phyloP scores from a whole-genome alignment of 1,140 invertebrate species.

The Conopomorpha cramerella region DNA sequence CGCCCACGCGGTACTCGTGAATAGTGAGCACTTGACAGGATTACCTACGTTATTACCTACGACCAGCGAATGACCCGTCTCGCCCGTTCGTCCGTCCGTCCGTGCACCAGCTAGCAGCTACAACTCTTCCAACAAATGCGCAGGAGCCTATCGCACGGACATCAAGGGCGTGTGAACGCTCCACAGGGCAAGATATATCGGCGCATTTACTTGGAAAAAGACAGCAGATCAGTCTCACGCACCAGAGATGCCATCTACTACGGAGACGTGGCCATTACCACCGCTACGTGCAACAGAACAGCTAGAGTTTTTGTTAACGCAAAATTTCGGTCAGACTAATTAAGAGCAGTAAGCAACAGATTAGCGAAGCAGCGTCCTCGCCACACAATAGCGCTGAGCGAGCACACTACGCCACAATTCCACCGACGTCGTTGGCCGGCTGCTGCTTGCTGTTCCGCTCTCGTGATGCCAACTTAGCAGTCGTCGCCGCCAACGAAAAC shows the following conservation, averaged over 20 bases:
- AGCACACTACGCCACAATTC: conserved; percentile 19
- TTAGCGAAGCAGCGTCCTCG: neutral
- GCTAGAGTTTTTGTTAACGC: too few relatives aligned
- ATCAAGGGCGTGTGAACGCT: conserved; percentile 22
- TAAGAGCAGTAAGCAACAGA: neutral
- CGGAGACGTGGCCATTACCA: conserved; percentile 9
- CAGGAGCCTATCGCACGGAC: neutral
- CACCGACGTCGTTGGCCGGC: conserved; percentile 32
- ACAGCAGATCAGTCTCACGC: conserved; percentile 20
- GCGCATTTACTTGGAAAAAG: conserved; percentile 9
- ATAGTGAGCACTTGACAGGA: conserved; percentile 28
- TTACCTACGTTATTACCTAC: too few relatives aligned
- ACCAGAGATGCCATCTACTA: conserved; percentile 19
- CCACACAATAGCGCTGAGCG: neutral
- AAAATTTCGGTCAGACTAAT: neutral
- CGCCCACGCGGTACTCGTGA: conserved; percentile 18
- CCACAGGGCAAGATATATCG: conserved; percentile 5
- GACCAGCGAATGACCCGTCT: too few relatives aligned
- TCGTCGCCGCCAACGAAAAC: conserved; percentile 48
- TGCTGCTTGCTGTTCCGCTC: conserved; percentile 54
- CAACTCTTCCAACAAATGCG: neutral
- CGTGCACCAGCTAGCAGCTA: too few relatives aligned
- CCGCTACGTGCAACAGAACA: too few relatives aligned
- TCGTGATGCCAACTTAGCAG: conserved; percentile 50
- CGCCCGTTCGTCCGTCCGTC: conserved; percentile 5